Conservation (phyloP, 2,113 vertebrate genomes). For the Sinocyclocheilus anshuiensis region DNA sequence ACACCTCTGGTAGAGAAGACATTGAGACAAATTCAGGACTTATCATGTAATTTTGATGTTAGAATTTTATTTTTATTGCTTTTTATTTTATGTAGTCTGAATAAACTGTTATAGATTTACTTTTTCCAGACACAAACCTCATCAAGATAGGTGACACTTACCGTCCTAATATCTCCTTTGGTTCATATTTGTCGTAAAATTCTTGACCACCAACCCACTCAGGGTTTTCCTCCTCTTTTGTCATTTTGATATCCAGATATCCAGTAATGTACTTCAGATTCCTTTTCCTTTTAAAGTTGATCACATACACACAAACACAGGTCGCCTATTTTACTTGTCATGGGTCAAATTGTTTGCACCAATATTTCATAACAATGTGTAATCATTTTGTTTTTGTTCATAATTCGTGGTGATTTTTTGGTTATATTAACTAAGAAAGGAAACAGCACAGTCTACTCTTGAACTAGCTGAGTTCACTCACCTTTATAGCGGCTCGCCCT, state of each 20-base stretch:
- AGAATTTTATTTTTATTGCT: neutral
- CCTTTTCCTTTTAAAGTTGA: neutral
- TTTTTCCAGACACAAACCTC: neutral
- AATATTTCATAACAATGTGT: no score
- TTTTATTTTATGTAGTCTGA: neutral
- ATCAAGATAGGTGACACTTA: conserved; percentile 53
- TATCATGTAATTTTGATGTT: neutral
- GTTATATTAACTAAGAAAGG: neutral
- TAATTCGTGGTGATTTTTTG: neutral
- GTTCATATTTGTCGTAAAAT: conserved; percentile 84
- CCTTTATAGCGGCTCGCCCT: neutral
- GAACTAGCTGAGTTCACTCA: conserved; percentile 19
- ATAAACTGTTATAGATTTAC: neutral
- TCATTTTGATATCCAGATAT: conserved; percentile 2
- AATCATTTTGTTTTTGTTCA: no score
- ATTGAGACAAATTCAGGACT: neutral
- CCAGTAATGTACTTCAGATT: neutral
- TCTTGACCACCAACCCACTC: conserved; percentile 75
- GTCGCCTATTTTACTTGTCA: neutral
- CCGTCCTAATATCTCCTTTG: conserved; percentile 85
- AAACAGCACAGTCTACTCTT: neutral
- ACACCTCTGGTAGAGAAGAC: conserved; percentile 80
- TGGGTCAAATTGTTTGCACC: neutral
- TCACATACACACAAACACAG: neutral
- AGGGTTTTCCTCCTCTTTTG: conserved; percentile 73